Conservation (phyloP, 2,113 vertebrate genomes). For the Ptyas mucosa region DNA sequence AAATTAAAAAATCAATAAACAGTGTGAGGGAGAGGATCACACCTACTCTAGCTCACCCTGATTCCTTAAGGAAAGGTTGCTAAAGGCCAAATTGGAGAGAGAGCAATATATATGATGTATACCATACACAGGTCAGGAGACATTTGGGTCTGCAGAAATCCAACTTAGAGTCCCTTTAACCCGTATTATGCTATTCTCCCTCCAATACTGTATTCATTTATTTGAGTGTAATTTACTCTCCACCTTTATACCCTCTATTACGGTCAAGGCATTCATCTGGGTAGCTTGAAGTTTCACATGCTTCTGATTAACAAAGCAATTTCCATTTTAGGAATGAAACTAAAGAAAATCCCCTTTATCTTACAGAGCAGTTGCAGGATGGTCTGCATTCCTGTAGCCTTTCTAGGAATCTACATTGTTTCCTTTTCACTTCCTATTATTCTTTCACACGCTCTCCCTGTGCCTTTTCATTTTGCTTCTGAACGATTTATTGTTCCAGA, state of each 20-base stretch:
- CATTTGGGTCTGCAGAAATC: background rate
- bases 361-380: background rate
- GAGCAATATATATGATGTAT: background rate
- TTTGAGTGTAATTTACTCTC: background rate
- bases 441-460: background rate
- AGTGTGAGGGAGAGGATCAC: conserved; percentile 1
- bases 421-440: background rate
- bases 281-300: background rate
- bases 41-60: background rate
- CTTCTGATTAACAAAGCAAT: background rate
- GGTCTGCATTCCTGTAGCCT: background rate
- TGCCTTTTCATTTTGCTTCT: background rate
- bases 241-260: background rate
- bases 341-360: background rate
- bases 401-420: background rate
- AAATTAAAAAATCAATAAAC: conserved; percentile 40
- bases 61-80: background rate
- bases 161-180: background rate
- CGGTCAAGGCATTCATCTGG: background rate
- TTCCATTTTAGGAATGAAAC: background rate
- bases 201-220: background rate
- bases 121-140: background rate
- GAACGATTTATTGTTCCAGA: background rate
- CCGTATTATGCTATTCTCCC: background rate
- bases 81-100: conserved; percentile 11